These are phyloP conservation scores for Neocrepidodera transversa DNA, from an alignment of 2,888 invertebrate species.

Conservation along the genomic window DNA sequence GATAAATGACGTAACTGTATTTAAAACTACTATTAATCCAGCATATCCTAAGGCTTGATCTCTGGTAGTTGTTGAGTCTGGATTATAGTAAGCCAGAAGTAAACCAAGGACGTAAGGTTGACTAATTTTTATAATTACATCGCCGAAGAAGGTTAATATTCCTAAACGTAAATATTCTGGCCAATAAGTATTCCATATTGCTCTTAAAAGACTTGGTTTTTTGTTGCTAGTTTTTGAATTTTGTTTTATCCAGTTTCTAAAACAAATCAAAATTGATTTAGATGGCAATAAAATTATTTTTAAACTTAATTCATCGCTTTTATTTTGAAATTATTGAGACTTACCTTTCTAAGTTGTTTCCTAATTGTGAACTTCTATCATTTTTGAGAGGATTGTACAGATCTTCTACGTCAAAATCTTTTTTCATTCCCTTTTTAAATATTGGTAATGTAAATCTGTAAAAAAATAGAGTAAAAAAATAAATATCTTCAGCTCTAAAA, in stretches of 20 bases:
- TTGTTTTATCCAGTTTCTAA: slow-evolving; percentile 72
- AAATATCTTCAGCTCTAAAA: too few relatives aligned
- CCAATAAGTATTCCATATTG: slow-evolving; percentile 71
- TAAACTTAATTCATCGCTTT: too few relatives aligned
- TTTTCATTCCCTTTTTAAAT: slow-evolving; percentile 59
- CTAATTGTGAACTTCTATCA: slow-evolving; percentile 57
- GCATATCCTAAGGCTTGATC: slow-evolving; percentile 69
- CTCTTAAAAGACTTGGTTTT: slow-evolving; percentile 69
- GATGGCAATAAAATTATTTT: too few relatives aligned
- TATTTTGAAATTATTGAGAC: too few relatives aligned
- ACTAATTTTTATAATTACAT: slow-evolving; percentile 65
- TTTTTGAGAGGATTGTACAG: slow-evolving; percentile 59
- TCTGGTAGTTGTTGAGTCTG: slow-evolving; percentile 60
- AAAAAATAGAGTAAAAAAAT: too few relatives aligned
- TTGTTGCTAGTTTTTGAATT: slow-evolving; percentile 64
- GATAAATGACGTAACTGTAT: slow-evolving; percentile 64
- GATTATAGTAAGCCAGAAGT: slow-evolving; percentile 69
- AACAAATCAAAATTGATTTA: too few relatives aligned
- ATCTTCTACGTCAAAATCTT: slow-evolving; percentile 60
- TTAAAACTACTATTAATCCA: slow-evolving; percentile 63
- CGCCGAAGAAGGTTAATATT: slow-evolving; percentile 66
- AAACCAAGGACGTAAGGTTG: slow-evolving; percentile 70
- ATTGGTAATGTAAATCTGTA: slow-evolving; percentile 71
- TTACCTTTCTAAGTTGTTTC: slow-evolving; percentile 55
- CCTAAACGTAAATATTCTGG: slow-evolving; percentile 68